These are phyloP conservation scores for Pygoscelis antarcticus DNA, from an alignment of 2,113 vertebrate genomes.

Conservation along the genomic window DNA sequence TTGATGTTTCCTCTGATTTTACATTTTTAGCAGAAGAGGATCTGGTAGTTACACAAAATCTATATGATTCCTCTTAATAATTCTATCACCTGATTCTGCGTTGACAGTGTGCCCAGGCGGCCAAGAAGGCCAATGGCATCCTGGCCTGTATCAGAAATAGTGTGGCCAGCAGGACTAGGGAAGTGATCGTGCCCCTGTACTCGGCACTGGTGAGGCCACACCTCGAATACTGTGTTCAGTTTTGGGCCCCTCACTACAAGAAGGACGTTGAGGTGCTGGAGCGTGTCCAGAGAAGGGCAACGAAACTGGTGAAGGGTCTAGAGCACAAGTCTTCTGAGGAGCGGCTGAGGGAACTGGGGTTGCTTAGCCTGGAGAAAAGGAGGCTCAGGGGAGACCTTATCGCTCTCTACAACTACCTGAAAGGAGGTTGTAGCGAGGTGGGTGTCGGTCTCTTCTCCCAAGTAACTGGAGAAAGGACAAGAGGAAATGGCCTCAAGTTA, in stretches of 20 bases:
- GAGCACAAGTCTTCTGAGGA: not conserved
- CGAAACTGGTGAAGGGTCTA: rapidly evolving
- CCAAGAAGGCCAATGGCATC: not conserved
- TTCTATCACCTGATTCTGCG: not conserved
- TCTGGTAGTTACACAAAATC: not conserved
- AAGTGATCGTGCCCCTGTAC: rapidly evolving
- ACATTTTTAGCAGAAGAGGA: not conserved
- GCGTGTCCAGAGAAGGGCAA: rapidly evolving
- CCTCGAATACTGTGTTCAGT: not conserved
- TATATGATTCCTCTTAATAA: not conserved
- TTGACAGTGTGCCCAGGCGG: not conserved
- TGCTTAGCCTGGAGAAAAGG: not conserved
- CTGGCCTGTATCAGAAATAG: not conserved
- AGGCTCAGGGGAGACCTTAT: rapidly evolving
- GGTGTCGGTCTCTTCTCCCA: rapidly evolving
- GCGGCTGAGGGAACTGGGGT: rapidly evolving
- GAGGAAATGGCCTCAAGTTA: not conserved
- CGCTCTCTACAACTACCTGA: not conserved
- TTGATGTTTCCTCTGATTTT: not conserved
- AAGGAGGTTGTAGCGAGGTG: not conserved
- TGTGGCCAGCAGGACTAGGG: not conserved
- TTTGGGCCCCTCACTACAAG: not conserved
- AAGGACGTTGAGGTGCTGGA: not conserved
- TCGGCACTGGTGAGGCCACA: rapidly evolving
- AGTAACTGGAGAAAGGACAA: not conserved